Evolutionary conservation across 2,888 invertebrate species (phyloP), one percentile per base, ranked within the genome.

Genomic region (Beris morrisii): DNA sequence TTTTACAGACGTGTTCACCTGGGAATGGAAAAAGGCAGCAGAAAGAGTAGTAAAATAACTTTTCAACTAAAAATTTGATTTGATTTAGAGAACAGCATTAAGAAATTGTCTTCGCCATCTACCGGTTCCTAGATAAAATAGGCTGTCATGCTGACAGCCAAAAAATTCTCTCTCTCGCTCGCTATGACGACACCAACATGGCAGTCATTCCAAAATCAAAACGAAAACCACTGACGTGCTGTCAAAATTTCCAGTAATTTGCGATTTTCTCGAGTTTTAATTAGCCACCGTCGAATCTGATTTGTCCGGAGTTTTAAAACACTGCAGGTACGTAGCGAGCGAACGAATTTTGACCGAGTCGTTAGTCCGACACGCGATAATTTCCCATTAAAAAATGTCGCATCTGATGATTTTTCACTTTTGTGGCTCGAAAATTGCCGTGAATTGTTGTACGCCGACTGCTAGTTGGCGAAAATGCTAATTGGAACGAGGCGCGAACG

Each of bases 171-270:
- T 22, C 22, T 22, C 22, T 22, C 22, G 22, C 22, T 22, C 22
- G 22, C 44, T 45, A 7, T 7, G 46, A 46, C 58, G 46, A 46
- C 48, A 59, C 15, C 48, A 28, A 46, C 46, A 7, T 30, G 38
- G 38, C 38, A 48, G 43, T 59, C 38, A 38, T 52, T 38, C 22
- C 32, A 61, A 61, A 61, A 46, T 52, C 50, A 61, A 61, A 50
- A 61, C 61, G 61, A 61, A 13, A 61, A 38, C 22, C 12, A 15
- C 13, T 12, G 50, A 28, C 13, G 61, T 52, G 38, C 50, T 50
- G 61, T 61, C 61, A 52, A 52, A 61, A 52, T 50, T 38, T 61
- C 22, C 38, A 32, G 52, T 61, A 61, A 50, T 61, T 61, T 22
- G 38, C 50, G n/a, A n/a, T 61, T 61, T 50, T 52, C 22, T 44